Evolutionary conservation across 2,797 vertebrate species (phyloP).

Genomic region (Hippoglossus hippoglossus): DNA sequence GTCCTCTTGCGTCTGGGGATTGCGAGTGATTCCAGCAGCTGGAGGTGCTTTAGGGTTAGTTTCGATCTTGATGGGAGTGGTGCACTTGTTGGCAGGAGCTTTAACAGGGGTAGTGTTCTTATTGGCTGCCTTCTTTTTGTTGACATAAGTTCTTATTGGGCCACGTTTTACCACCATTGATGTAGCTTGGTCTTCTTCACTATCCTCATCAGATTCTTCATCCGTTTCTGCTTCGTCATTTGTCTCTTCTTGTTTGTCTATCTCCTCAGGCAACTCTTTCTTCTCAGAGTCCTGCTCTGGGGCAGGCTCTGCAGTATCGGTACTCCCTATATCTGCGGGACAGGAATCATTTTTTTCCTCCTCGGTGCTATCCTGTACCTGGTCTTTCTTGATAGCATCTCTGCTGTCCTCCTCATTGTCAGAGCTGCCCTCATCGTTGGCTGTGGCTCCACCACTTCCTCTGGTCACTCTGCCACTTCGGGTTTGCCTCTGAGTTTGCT

Average conservation of each 20-base stretch:
- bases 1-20: slow-evolving; percentile 50
- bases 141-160: slow-evolving; percentile 77
- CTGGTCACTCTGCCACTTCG: slow-evolving; percentile 52
- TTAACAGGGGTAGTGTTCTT: slow-evolving; percentile 61
- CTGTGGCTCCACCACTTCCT: slow-evolving; percentile 6
- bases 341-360: slow-evolving; percentile 64
- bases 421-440: slow-evolving; percentile 82
- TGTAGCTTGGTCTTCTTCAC: slow-evolving; percentile 62
- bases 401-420: slow-evolving; percentile 79
- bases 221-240: slow-evolving; percentile 26
- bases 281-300: slow-evolving; percentile 63
- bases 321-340: slow-evolving; percentile 63
- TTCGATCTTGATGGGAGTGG: slow-evolving; percentile 71
- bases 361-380: slow-evolving; percentile 16
- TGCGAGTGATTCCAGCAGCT: slow-evolving; percentile 41
- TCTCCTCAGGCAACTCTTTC: slow-evolving; percentile 65
- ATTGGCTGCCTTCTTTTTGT: slow-evolving; percentile 75
- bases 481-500: slow-evolving; percentile 41
- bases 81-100: slow-evolving; percentile 49
- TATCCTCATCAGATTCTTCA: slow-evolving; percentile 73
- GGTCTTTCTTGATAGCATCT: slow-evolving; percentile 40
- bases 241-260: slow-evolving; percentile 63
- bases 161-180: slow-evolving; percentile 60
- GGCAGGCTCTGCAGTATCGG: slow-evolving; percentile 56
- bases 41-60: slow-evolving; percentile 51